Percentiles rank a stretch among this genome's conserved stretches.
These are phyloP conservation scores for Philereme transversata DNA, from an alignment of 2,888 invertebrate species.

Conservation along the genomic window DNA sequence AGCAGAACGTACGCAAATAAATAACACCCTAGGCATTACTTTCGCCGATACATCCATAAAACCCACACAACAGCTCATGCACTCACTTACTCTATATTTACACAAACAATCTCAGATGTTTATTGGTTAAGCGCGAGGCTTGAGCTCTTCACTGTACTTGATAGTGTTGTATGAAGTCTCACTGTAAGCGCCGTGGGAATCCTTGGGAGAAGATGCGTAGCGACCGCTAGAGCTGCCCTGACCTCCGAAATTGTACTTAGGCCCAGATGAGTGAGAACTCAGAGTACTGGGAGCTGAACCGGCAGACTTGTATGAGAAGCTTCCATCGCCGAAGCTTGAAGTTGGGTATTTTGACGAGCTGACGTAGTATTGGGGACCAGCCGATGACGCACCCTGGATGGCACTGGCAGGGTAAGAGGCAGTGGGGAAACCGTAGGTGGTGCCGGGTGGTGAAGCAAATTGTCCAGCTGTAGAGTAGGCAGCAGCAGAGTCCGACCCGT, in stretches of 20 bases:
- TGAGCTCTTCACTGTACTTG: constrained; percentile 78
- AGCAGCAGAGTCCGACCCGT: constrained; percentile 59
- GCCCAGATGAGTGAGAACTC: constrained; percentile 62
- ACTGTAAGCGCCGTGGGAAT: constrained; percentile 70
- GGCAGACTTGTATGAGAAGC: constrained; percentile 65
- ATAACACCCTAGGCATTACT: constrained; percentile 42
- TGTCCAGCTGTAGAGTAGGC: constrained; percentile 66
- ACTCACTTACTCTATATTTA: constrained; percentile 57
- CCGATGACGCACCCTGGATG: constrained; percentile 63
- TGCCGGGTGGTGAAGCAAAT: constrained; percentile 60
- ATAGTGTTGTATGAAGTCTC: constrained; percentile 77
- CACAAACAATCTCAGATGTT: constrained; percentile 44
- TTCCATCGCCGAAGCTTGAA: constrained; percentile 60
- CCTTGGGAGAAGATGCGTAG: constrained; percentile 59
- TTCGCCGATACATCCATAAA: constrained; percentile 42
- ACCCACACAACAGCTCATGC: constrained; percentile 36
- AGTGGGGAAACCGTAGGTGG: constrained; percentile 64
- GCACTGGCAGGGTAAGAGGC: constrained; percentile 56
- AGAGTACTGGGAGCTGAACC: constrained; percentile 59
- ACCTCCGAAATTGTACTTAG: constrained; percentile 66
- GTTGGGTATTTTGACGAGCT: constrained; percentile 58
- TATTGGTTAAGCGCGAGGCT: constrained; percentile 63
- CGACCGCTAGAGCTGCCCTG: constrained; percentile 56
- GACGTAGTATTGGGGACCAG: constrained; percentile 63
- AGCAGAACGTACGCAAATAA: constrained; percentile 54